Evolutionary conservation across 2,888 invertebrate species (phyloP).

Genomic region (Cecidostiba fungosa): DNA sequence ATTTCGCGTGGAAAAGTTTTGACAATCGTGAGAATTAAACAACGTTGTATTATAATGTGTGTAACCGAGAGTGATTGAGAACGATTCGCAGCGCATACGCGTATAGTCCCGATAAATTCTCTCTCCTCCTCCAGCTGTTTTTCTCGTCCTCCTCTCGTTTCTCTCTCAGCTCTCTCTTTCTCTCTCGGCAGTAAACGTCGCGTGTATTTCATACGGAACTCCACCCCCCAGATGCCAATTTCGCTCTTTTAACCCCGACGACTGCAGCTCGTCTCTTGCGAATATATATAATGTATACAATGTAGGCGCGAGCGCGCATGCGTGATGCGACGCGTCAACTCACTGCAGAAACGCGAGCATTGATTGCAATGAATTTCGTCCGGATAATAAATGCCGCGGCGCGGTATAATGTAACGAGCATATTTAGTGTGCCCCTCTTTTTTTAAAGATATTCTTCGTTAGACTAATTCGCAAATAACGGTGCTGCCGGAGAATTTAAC

Average conservation of each 20-base stretch:
- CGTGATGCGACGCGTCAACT: background rate
- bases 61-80: too few relatives aligned
- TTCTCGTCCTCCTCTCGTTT: background rate
- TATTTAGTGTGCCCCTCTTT: background rate
- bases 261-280: conserved; percentile 64
- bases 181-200: conserved; percentile 74
- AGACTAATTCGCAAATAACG: background rate
- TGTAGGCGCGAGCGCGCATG: background rate
- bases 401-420: background rate
- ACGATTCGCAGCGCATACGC: background rate
- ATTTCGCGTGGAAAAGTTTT: background rate
- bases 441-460: background rate
- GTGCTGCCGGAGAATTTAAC: conserved; percentile 4
- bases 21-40: background rate
- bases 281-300: background rate
- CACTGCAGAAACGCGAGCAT: background rate
- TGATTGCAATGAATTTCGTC: background rate
- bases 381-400: too few relatives aligned
- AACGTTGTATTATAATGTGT: too few relatives aligned
- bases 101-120: conserved; percentile 57
- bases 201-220: conserved; percentile 80
- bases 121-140: background rate
- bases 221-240: conserved; percentile 79
- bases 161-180: conserved; percentile 36
- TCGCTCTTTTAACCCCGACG: conserved; percentile 71